Evolutionary conservation across 2,888 invertebrate species (phyloP).

Genomic region (Xestia xanthographa): DNA sequence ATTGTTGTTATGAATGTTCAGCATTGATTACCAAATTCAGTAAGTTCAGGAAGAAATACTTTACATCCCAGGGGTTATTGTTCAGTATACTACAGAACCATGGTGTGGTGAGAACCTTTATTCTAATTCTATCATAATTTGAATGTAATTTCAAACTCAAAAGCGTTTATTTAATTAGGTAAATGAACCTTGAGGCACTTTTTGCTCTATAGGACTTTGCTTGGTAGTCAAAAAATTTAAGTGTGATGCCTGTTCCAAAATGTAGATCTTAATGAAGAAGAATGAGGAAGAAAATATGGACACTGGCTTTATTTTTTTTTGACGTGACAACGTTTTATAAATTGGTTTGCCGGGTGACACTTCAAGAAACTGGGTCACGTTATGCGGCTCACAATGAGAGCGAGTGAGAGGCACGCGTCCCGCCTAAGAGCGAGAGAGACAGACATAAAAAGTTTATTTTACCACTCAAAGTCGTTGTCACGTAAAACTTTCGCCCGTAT

Average conservation of each 20-base stretch:
- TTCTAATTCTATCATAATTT: neutral
- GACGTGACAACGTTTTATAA: too few relatives aligned
- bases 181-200: neutral
- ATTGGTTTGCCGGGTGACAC: too few relatives aligned
- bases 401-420: too few relatives aligned
- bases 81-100: slow-evolving; percentile 41
- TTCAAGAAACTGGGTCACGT: too few relatives aligned
- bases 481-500: too few relatives aligned
- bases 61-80: slow-evolving; percentile 31
- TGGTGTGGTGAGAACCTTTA: slow-evolving; percentile 23
- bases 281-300: neutral
- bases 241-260: neutral
- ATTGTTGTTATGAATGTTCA: slow-evolving; percentile 39
- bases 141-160: neutral
- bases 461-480: too few relatives aligned
- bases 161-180: neutral
- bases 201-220: neutral
- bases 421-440: too few relatives aligned
- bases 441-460: too few relatives aligned
- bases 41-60: slow-evolving; percentile 41
- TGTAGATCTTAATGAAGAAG: neutral
- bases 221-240: neutral
- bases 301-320: neutral
- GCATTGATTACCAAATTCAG: slow-evolving; percentile 34
- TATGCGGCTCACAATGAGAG: too few relatives aligned